phyloP scores from a whole-genome alignment of 2,797 vertebrate genomes.

The Gouania willdenowi region DNA sequence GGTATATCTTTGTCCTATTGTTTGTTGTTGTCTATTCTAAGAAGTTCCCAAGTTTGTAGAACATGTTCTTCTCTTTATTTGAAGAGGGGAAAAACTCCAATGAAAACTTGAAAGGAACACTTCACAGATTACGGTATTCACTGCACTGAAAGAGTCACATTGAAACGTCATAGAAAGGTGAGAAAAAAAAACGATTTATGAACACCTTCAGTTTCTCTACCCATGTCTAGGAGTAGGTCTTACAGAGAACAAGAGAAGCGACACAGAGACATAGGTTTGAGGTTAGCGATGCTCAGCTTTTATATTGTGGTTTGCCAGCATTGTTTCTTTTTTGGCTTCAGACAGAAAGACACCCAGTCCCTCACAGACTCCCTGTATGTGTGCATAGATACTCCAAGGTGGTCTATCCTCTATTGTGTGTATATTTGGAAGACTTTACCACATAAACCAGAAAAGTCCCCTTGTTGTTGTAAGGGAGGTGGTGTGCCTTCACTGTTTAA shows the following conservation, averaged over 20 bases:
- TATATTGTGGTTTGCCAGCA: conserved; percentile 49
- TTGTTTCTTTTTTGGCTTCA: conserved; percentile 62
- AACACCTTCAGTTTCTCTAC: too few relatives aligned
- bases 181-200: too few relatives aligned
- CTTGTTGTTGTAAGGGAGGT: conserved; percentile 25
- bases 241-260: conserved; percentile 25
- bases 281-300: conserved; percentile 51
- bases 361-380: conserved; percentile 48
- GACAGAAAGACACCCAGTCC: conserved; percentile 59
- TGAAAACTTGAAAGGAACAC: too few relatives aligned
- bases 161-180: too few relatives aligned
- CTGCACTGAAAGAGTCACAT: too few relatives aligned
- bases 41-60: too few relatives aligned
- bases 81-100: too few relatives aligned
- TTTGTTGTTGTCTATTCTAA: too few relatives aligned
- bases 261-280: conserved; percentile 36
- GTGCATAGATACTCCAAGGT: conserved; percentile 50
- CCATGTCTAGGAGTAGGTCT: too few relatives aligned
- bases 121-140: too few relatives aligned
- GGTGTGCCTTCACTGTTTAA: conserved; percentile 28
- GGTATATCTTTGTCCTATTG: too few relatives aligned
- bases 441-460: conserved; percentile 33
- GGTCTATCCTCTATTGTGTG: conserved; percentile 49
- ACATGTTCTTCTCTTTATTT: too few relatives aligned
- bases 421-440: conserved; percentile 40